Evolutionary conservation across 2,113 vertebrate species (phyloP).

Genomic region (Lathamus discolor): DNA sequence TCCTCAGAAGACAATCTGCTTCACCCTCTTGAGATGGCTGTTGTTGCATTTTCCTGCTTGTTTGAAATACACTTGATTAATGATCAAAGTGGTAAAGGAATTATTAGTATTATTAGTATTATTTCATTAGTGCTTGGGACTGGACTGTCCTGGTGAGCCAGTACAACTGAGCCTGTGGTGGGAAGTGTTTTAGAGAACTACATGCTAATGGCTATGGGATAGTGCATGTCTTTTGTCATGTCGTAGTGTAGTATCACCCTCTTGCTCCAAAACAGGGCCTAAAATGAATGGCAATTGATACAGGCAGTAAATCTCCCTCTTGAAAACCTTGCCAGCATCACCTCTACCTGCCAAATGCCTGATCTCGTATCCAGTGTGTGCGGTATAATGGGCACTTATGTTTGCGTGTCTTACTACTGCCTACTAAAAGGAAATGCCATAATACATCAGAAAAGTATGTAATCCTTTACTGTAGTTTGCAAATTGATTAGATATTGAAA

Average conservation of each 20-base stretch:
- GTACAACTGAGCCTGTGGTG: neutral
- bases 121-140: neutral
- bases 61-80: neutral
- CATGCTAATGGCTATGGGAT: neutral
- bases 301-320: neutral
- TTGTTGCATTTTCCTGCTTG: neutral
- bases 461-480: neutral
- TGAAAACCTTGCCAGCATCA: neutral
- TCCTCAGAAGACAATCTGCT: neutral
- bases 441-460: neutral
- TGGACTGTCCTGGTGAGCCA: neutral
- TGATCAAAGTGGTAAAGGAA: neutral
- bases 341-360: neutral
- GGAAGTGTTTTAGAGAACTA: neutral
- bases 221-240: neutral
- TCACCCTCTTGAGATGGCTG: neutral
- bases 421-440: neutral
- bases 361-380: rapidly evolving
- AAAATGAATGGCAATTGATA: rapidly evolving
- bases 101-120: neutral
- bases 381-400: rapidly evolving
- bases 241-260: rapidly evolving
- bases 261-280: neutral
- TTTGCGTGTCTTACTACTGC: neutral
- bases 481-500: conserved; percentile 7